Conservation (phyloP, 1,140 invertebrate genomes). For the Reticulitermes speratus region DNA sequence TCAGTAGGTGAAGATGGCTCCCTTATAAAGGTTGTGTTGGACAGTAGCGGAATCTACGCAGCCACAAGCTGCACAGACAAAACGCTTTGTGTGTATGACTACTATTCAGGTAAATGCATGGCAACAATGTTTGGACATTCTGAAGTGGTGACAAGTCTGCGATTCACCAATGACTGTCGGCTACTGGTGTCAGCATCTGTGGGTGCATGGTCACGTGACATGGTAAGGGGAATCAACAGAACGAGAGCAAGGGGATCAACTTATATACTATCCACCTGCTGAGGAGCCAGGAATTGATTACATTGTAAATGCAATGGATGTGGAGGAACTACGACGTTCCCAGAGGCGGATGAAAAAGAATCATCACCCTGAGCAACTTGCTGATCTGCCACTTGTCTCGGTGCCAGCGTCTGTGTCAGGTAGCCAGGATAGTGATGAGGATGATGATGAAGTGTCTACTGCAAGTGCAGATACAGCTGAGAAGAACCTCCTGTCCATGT, state of each 20-base stretch:
- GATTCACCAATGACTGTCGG: slow-evolving; percentile 89
- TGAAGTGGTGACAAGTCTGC: slow-evolving; percentile 85
- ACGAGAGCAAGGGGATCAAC: slow-evolving; percentile 60
- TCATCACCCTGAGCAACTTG: slow-evolving; percentile 34
- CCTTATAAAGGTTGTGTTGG: slow-evolving; percentile 84
- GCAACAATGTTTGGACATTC: slow-evolving; percentile 94
- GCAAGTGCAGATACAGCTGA: slow-evolving; percentile 73
- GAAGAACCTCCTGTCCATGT: slow-evolving; percentile 47
- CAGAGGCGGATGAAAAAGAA: slow-evolving; percentile 67
- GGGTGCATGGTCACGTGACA: slow-evolving; percentile 92
- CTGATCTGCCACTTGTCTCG: slow-evolving; percentile 35
- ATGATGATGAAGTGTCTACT: slow-evolving; percentile 72
- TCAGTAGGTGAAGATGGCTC: slow-evolving; percentile 94
- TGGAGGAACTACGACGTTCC: slow-evolving; percentile 76
- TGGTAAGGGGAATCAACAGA: slow-evolving; percentile 75
- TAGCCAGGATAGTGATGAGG: slow-evolving; percentile 76
- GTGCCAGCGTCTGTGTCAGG: slow-evolving; percentile 49
- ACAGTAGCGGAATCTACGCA: slow-evolving; percentile 87
- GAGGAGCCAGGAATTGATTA: slow-evolving; percentile 69
- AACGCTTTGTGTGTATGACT: slow-evolving; percentile 93
- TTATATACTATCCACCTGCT: slow-evolving; percentile 59
- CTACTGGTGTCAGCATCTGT: slow-evolving; percentile 89
- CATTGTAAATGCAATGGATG: slow-evolving; percentile 84
- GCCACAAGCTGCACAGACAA: slow-evolving; percentile 96
- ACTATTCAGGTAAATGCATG: slow-evolving; percentile 90